Base-by-base conservation (phyloP, 2,113 vertebrate species). In the Halcyon malimbica region DNA sequence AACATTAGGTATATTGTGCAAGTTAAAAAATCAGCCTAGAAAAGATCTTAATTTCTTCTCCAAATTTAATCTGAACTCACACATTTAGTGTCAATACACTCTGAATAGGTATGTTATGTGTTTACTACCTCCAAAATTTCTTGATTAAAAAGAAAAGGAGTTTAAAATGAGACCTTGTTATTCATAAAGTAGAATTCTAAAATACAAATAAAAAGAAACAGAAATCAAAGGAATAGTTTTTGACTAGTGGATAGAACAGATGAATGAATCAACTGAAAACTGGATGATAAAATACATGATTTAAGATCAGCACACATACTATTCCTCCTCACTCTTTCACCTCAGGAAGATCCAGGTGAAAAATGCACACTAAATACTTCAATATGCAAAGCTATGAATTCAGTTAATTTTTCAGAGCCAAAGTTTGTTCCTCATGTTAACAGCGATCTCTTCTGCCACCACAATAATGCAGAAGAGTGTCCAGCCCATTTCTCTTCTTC, bases 21-120 rank as follows among this genome's bases (percentile, higher is more conserved):
- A 63, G 12, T 56, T 35, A 57, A 41, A 62, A 71, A 84, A 62
- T 35, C 57, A 84, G 41, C 8, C 41, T n/a, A 37, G 16, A 59
- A 78, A 64, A 70, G 24, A 74, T 8, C 24, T 57, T 18, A 14
- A 10, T 75, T 42, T 71, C 19, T 87, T 73, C 41, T 73, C 18
- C 33, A 54, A 64, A 69, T 63, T 71, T 82, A 59, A 82, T 14
- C 29, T 48, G 26, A 80, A 68, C 16, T 81, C 63, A 65, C 3
- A 50, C 7, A 62, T 77, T 71, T 63, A 73, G 17, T 7, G 19
- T 33, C 2, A 2, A 35, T 51, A 35, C 20, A 63, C 10, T 73
- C 20, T 1, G 0, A 70, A 24, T 3, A 63, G 15, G 13, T 33
- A 74, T 16, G 4, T 56, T 51, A 44, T 4, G 3, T 33, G 16